phyloP scores from a whole-genome alignment of 2,113 vertebrate genomes.

The Climacteris rufus region DNA sequence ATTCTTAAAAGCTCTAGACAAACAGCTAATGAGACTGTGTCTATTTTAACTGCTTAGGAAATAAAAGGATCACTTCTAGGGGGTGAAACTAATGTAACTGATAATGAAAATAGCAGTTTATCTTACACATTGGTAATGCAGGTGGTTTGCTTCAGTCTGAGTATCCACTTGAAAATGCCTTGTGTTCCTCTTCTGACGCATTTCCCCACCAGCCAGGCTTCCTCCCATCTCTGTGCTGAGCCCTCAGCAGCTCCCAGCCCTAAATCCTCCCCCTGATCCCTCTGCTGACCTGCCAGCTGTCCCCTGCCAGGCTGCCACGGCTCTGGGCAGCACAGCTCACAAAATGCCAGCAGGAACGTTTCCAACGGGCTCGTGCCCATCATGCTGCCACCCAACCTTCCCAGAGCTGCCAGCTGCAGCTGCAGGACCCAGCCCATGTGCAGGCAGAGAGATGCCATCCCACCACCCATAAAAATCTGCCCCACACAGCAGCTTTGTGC shows the following conservation, averaged over 20 bases:
- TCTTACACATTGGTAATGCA: neutral
- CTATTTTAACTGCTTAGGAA: neutral
- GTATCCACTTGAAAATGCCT: neutral
- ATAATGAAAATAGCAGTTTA: neutral
- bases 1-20: neutral
- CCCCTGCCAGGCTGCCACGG: neutral
- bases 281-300: neutral
- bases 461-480: neutral
- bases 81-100: neutral
- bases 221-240: neutral
- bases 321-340: neutral
- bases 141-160: neutral
- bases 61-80: neutral
- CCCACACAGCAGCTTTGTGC: neutral
- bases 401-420: neutral
- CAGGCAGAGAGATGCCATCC: neutral
- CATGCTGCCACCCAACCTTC: neutral
- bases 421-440: accelerated
- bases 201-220: neutral
- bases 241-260: neutral
- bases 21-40: neutral
- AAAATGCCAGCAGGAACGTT: neutral
- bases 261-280: neutral
- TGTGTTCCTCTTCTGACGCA: neutral
- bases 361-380: too few species aligned